phyloP scores from a whole-genome alignment of 1,140 invertebrate species.

The Dendrolimus punctatus region DNA sequence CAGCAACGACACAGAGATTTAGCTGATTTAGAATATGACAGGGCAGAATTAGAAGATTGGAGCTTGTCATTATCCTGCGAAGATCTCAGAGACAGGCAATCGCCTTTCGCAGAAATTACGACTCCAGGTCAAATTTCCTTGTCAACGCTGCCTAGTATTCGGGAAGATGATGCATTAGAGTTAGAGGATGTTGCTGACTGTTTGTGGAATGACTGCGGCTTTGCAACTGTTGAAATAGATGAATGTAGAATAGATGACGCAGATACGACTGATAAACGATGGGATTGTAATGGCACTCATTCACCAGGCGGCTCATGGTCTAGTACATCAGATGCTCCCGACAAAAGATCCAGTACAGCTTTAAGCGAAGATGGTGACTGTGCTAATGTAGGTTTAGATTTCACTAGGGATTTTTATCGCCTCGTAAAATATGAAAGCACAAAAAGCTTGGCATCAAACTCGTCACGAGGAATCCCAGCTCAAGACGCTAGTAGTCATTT shows the following conservation, averaged over 20 bases:
- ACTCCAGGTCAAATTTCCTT: constrained; percentile 74
- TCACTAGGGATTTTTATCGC: constrained; percentile 83
- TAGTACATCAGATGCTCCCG: constrained; percentile 71
- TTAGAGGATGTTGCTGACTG: constrained; percentile 82
- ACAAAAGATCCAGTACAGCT: constrained; percentile 80
- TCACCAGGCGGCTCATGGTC: constrained; percentile 79
- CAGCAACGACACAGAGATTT: constrained; percentile 79
- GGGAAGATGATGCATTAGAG: constrained; percentile 80
- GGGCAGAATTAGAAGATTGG: constrained; percentile 85
- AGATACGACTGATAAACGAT: constrained; percentile 62
- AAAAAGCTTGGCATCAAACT: constrained; percentile 84
- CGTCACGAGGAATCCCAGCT: constrained; percentile 74
- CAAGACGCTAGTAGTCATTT: constrained; percentile 57
- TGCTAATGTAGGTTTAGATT: constrained; percentile 81
- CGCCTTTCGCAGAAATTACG: constrained; percentile 61
- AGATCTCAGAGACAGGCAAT: constrained; percentile 73
- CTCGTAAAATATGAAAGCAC: constrained; percentile 86
- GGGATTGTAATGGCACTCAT: constrained; percentile 66
- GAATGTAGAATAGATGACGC: constrained; percentile 59
- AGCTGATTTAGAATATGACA: constrained; percentile 81
- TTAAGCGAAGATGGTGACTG: constrained; percentile 79
- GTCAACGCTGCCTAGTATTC: constrained; percentile 79
- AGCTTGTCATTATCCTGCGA: constrained; percentile 81
- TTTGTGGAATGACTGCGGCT: constrained; percentile 77
- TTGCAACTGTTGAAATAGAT: constrained; percentile 61